Evolutionary conservation across 1,140 invertebrate species (phyloP), one percentile per base, ranked within the genome.

Genomic region (Ceratina australensis): DNA sequence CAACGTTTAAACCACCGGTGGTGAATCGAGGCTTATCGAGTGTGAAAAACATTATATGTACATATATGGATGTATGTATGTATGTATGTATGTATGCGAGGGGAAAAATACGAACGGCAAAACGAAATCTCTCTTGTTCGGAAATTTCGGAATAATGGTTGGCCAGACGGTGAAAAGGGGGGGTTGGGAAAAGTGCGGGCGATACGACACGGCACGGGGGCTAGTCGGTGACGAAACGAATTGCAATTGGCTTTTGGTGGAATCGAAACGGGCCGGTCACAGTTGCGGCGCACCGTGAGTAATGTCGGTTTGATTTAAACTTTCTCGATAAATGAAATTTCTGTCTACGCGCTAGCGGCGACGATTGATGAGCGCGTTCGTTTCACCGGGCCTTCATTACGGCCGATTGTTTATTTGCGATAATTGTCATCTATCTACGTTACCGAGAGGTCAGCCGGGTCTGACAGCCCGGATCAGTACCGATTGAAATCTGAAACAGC

Each of bases 241-340:
- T 85, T 85, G 76, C 84, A 85, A 85, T 85, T 85, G 72, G 75
- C 79, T 82, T 79, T 73, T 79, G 76, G 56, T 68, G 49, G 80
- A 85, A 85, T 85, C 76, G 80, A 79, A 85, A 85, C 72, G 80
- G 33, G 69, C 69, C 71, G 72, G 67, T 82, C 83, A 81, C 82
- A 82, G 83, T 77, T 79, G 79, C 68, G 33, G 33, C n/a, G 64
- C 75, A 28, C 72, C 57, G 60, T 82, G 83, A 85, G 80, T 85
- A 85, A 85, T 82, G 84, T 68, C 80, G 72, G 83, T 85, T 85
- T 85, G 68, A 84, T 85, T 85, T 85, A 73, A 85, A 80, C 80
- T 82, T 85, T 73, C 67, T 82, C 76, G 79, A 85, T 84, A 84
- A 85, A 84, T 82, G 83, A 85, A 85, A 85, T 84, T 73, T 79